Base-by-base conservation (phyloP, 2,888 invertebrate genomes). In the Deilephila elpenor region DNA sequence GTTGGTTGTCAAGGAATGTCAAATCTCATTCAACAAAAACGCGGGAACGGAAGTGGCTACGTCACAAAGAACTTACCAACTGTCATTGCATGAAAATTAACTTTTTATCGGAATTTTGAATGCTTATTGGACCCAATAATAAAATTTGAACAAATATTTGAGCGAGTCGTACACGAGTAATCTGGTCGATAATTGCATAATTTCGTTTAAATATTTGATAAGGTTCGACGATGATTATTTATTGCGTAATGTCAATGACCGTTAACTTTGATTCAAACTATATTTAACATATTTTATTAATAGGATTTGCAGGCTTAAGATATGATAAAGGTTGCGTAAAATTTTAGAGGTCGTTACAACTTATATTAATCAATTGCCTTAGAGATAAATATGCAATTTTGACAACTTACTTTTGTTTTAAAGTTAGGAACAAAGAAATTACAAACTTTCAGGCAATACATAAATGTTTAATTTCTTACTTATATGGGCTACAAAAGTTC, bases 181-280 rank as follows among this genome's bases (percentile, higher is more conserved):
- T 60, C 5, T 60, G 60, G n/a, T n/a, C 64, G 37, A 37, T 64
- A 44, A 20, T 44, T 67, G 44, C 17, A n/a, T 37, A 64, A 37
- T n/a, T 37, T 64, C 20, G 20, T 51, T 25, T n/a, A 14, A 51
- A 51, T 17, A 25, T 67, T 51, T 44, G 67, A 25, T 17, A 25
- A 67, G 44, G 44, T 25, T 67, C 44, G 25, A 44, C 44, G 44
- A 25, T 67, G 14, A 67, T 11, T 20, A 67, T 67, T 44, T 67
- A 67, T 67, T 67, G 64, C 64, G n/a, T n/a, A 34, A 44, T 64
- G 67, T 25, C 44, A 67, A 44, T 44, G 51, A 67, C 44, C 44
- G 51, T 19, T 25, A 17, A 17, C 14, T 67, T 67, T 67, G 25
- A 51, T 67, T 51, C 19, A 25, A 20, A 3, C 25, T 25, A 44